Base-by-base conservation (phyloP, 2,797 vertebrate species). In the Sebastes steindachneri region DNA sequence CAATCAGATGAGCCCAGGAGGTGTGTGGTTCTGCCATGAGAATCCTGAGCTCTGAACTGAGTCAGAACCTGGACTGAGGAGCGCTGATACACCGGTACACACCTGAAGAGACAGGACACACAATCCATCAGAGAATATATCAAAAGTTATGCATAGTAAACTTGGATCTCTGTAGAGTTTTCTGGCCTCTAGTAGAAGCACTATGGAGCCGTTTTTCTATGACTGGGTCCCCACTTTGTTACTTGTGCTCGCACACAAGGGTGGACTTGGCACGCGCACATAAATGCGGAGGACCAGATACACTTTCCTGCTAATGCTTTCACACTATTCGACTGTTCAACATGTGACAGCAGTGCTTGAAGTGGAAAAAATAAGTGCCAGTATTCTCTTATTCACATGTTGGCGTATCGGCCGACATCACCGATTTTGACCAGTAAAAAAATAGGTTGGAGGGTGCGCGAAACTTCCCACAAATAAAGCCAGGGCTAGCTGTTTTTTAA, bases 1-100 rank as follows among this genome's bases (percentile, higher is more conserved):
- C 94, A 96, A 64, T 96, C 95, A 4, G 92, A 80, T 2, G 95
- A 95, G 29, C 88, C 91, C 23, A 96, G 89, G 70, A 95, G 93
- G 69, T 94, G 89, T 4, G 79, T 88, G 29, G 90, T 90, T 76
- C 89, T 84, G 48, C 92, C 78, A 2, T 75, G 74, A 51, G 90
- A 79, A 33, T 90, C 89, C 75, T 86, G 86, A 55, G 95, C 95
- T 51, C 81, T 92, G 74, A 96, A 96, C 80, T 93, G 95, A 51
- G 95, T 93, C 81, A 95, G 84, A 65, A 96, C 87, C 84, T 95
- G 95, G 64, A 96, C 66, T 0, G 93, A 88, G n/a, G 95, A 89
- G 57, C 94, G 92, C 83, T 96, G 95, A 85, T 91, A 96, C 60
- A 95, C 93, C 0, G 93, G 94, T 55, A 77, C 88, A 88, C 95